Base-by-base conservation (phyloP, 2,888 invertebrate species). In the Neoascia interrupta region DNA sequence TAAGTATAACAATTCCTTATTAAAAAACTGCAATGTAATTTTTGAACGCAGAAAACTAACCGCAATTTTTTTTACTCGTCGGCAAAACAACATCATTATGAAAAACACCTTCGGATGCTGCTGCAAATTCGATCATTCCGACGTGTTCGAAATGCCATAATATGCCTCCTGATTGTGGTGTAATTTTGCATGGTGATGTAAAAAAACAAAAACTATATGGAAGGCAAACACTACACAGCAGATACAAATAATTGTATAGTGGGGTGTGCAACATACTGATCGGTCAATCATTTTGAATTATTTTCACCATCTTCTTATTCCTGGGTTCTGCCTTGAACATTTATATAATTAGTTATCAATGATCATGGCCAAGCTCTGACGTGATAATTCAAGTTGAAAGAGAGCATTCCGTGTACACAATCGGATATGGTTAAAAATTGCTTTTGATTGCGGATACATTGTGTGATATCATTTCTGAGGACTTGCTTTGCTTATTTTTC, bases 271-370 rank as follows among this genome's bases (percentile, higher is more conserved):
- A 39, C 10, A 39, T 11, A 31, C 11, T 21, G 51, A 60, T 60
- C n/a, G 58, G 58, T 39, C 54, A 76, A 76, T 72, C 72, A 76
- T 64, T 72, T 58, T 53, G 76, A 70, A 70, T 70, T 75, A 69
- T 53, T 53, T 60, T 34, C 21, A 19, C 11, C 11, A 31, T 34
- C 26, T 31, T 63, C 23, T 58, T 36, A 18, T 43, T 8, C 37
- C 11, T 28, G 72, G 28, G 16, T 43, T 43, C 34, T 26, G 28
- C 39, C 49, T 10, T 37, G 53, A 45, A 49, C n/a, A n/a, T n/a
- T n/a, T n/a, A 31, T 23, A 68, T 51, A 43, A 56, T 51, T 37
- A 49, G 5, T 37, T 69, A 43, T 47, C 31, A 28, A 41, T 36
- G 37, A 58, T 41, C 47, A 45, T 16, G 49, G 23, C 1, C 23